Base-by-base conservation (phyloP, 2,113 vertebrate species). In the mouse (Mus musculus) region DNA sequence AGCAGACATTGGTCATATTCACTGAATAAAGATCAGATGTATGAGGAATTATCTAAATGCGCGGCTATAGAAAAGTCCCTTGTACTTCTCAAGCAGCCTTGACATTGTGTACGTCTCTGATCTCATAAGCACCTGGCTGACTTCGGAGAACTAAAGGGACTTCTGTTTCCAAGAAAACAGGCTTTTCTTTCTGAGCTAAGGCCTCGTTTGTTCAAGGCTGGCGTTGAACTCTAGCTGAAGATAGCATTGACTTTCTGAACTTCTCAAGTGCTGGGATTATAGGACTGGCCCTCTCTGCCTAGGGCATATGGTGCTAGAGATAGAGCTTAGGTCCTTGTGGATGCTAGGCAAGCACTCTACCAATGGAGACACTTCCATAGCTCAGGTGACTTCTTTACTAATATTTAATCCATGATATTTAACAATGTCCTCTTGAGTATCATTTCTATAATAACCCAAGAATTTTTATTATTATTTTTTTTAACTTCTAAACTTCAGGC, bases 31-130 rank as follows among this genome's bases (percentile, higher is more conserved):
- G 94, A 97, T 84, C 13, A 96, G 59, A 3, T 7, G 26, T 20
- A 81, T 96, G 69, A 88, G 69, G 85, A 97, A 87, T 95, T 90
- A 73, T 56, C 49, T 96, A 93, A 95, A 92, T 94, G 46, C 56
- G 71, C 24, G 39, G 24, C 90, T 96, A 26, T 30, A 33, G 54
- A 56, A 67, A 78, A 91, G 77, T 71, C 75, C 73, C 2, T n/a
- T 59, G 26, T 54, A 36, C 92, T 82, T 97, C 89, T 13, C 46
- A 77, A 75, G 59, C 26, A 20, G 1, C 78, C 93, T 30, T 97
- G 8, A 63, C 13, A 13, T 71, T 90, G 97, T 95, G 89, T 89
- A 75, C 86, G 65, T 95, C 49, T 93, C 76, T 90, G n/a, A 86
- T 89, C 36, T 81, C 59, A 36, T 24, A 52, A 17, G 75, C 52